phyloP scores from a whole-genome alignment of 2,888 invertebrate species.

The Oxyteleia sp. region DNA sequence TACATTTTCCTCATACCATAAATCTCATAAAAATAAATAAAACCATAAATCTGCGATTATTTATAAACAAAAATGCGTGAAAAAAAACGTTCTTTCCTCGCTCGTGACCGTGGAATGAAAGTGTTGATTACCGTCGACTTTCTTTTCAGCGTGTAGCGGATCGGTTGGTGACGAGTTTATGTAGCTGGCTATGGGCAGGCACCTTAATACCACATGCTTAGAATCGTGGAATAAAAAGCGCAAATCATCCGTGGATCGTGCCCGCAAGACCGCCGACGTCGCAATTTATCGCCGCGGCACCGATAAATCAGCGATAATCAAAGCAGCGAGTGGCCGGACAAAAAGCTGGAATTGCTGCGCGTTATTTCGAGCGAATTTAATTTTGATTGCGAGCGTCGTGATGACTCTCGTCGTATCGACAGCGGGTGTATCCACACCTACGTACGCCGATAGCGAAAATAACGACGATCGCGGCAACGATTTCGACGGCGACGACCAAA shows the following conservation, averaged over 20 bases:
- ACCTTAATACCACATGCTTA: constrained; percentile 80
- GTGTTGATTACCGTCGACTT: background rate
- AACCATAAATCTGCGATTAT: too few species aligned
- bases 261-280: constrained; percentile 45
- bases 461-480: background rate
- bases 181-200: constrained; percentile 86
- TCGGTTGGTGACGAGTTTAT: constrained; percentile 76
- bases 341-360: constrained; percentile 25
- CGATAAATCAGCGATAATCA: constrained; percentile 28
- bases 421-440: constrained; percentile 27
- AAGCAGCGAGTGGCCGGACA: constrained; percentile 30
- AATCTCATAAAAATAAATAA: too few species aligned
- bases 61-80: too few species aligned
- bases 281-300: constrained; percentile 35
- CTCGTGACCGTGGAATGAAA: background rate
- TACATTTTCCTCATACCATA: too few species aligned
- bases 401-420: constrained; percentile 55
- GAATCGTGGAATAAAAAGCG: constrained; percentile 78
- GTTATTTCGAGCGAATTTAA: constrained; percentile 53
- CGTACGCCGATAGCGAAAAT: constrained; percentile 1
- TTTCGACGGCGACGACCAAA: constrained; percentile 31
- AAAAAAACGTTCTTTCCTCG: background rate
- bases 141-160: constrained; percentile 68
- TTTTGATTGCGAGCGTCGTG: constrained; percentile 47
- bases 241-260: constrained; percentile 48